Conservation (phyloP, 2,113 vertebrate species). For the Microtus oregoni region DNA sequence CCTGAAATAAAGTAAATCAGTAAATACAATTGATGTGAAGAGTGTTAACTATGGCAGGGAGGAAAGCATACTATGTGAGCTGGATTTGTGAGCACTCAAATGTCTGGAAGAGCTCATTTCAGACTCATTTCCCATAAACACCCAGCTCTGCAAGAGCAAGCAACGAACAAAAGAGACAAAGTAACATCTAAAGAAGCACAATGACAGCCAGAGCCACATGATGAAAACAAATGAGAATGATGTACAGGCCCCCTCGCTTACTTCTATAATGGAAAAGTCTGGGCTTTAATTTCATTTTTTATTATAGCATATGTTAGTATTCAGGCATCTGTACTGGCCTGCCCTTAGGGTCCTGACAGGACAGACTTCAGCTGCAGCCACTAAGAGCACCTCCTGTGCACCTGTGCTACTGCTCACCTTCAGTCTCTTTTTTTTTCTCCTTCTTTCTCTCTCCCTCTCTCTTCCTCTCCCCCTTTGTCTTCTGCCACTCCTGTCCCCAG, state of each 20-base stretch:
- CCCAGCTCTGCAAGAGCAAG: neutral
- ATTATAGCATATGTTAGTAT: neutral
- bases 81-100: neutral
- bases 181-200: neutral
- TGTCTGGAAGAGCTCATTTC: slow-evolving; percentile 19
- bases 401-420: too few relatives aligned
- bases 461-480: too few relatives aligned
- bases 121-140: neutral
- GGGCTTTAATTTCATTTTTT: slow-evolving; percentile 36
- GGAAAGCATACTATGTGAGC: neutral
- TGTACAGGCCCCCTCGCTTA: neutral
- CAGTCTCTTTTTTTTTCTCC: too few relatives aligned
- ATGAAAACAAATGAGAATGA: slow-evolving; percentile 30
- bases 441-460: too few relatives aligned
- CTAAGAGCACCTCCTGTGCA: too few relatives aligned
- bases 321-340: too few relatives aligned
- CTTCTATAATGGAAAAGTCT: slow-evolving; percentile 58
- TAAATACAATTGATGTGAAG: slow-evolving; percentile 51
- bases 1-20: slow-evolving; percentile 87
- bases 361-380: too few relatives aligned
- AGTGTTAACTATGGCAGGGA: neutral
- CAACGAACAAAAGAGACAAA: slow-evolving; percentile 24
- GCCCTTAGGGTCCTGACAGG: too few relatives aligned
- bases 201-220: neutral
- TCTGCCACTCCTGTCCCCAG: too few relatives aligned